phyloP scores from a whole-genome alignment of 2,888 invertebrate species.

The Drosophila rellima region DNA sequence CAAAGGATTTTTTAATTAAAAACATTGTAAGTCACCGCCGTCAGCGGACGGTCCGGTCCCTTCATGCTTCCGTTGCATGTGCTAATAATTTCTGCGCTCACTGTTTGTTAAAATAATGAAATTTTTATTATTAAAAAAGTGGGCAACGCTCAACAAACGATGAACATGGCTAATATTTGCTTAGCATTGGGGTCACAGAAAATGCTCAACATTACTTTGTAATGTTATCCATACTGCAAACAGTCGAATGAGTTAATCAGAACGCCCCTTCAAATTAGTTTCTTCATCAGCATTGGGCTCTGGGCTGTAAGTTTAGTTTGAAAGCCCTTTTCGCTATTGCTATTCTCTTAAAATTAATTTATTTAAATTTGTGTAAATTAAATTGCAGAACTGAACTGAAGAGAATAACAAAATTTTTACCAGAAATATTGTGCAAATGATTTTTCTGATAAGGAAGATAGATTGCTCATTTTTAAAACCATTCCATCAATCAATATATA shows the following conservation, averaged over 20 bases:
- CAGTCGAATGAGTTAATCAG: constrained; percentile 55
- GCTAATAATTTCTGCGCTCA: constrained; percentile 56
- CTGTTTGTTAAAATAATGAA: constrained; percentile 75
- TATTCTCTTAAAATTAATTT: no score
- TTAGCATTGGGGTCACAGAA: constrained; percentile 51
- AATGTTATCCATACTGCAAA: constrained; percentile 64
- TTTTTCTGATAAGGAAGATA: no score
- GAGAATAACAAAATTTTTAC: no score
- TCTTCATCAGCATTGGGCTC: constrained; percentile 62
- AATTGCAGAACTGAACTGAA: no score
- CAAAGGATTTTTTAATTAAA: constrained; percentile 82
- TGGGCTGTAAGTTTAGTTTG: constrained; percentile 13
- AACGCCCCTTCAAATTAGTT: constrained; percentile 36
- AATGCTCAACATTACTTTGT: constrained; percentile 57
- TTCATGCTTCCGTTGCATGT: constrained; percentile 34
- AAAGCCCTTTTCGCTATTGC: not conserved
- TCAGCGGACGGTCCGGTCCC: not conserved
- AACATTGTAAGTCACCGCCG: constrained; percentile 64
- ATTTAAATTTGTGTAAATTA: no score
- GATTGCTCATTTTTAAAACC: not conserved
- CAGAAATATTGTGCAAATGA: no score
- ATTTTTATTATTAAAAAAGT: constrained; percentile 73
- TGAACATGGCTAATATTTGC: constrained; percentile 68
- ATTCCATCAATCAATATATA: not conserved
- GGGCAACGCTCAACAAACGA: constrained; percentile 47